phyloP scores from a whole-genome alignment of 2,797 vertebrate species.

The Streptopelia turtur region DNA sequence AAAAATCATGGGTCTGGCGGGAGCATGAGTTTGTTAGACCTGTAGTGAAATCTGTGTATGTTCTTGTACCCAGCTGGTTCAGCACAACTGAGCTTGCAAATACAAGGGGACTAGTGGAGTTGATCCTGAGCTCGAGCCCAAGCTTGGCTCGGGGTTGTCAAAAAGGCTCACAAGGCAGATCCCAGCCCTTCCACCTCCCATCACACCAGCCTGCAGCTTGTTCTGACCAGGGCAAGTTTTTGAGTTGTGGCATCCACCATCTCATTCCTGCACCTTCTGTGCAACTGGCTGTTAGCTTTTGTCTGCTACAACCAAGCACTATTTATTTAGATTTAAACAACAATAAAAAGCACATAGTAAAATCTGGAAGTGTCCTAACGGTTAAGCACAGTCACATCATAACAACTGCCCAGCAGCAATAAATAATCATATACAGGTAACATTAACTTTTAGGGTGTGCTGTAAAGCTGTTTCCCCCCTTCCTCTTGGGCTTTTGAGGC shows the following conservation, averaged over 20 bases:
- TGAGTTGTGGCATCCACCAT: not conserved
- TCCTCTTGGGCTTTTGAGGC: slow-evolving; percentile 40
- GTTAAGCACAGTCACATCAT: slow-evolving; percentile 37
- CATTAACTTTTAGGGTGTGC: slow-evolving; percentile 60
- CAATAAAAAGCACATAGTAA: slow-evolving; percentile 62
- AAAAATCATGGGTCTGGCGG: not conserved
- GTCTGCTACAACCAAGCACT: not conserved
- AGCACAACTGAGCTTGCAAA: not conserved
- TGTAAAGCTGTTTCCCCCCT: slow-evolving; percentile 36
- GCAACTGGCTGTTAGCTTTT: not conserved
- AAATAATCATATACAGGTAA: slow-evolving; percentile 63
- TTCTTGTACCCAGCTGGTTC: not conserved
- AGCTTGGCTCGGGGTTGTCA: not conserved
- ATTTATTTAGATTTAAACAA: slow-evolving; percentile 63
- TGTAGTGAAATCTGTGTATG: fast-evolving
- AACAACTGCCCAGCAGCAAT: slow-evolving; percentile 59
- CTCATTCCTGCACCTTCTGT: not conserved
- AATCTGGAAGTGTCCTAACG: slow-evolving; percentile 53
- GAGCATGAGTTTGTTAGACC: not conserved
- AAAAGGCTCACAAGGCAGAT: not conserved
- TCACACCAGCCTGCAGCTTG: not conserved
- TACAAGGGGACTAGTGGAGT: not conserved
- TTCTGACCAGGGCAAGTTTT: not conserved
- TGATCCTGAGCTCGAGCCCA: not conserved
- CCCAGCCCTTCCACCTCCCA: not conserved